Conservation (phyloP, 2,113 vertebrate species). For the Tympanuchus pallidicinctus region DNA sequence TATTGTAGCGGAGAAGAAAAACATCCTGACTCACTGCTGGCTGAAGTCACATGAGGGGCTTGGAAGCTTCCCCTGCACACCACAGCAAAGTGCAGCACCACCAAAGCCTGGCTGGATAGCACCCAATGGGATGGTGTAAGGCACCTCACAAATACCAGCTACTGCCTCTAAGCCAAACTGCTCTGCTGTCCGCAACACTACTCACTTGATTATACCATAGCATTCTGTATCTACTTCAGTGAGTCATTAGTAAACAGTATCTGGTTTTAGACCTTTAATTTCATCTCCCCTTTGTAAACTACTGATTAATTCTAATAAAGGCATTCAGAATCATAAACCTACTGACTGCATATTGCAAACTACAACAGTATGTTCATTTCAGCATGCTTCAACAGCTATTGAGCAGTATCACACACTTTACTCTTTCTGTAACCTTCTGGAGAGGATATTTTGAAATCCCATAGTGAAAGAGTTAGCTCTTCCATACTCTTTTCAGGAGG, state of each 20-base stretch:
- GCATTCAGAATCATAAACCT: slow-evolving; percentile 1
- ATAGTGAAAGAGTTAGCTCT: not conserved
- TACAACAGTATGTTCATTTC: not conserved
- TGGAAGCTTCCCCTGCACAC: slow-evolving; percentile 3
- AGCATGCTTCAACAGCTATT: not conserved
- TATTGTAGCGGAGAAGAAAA: slow-evolving; percentile 36
- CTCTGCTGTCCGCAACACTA: not conserved
- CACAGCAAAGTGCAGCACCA: not conserved
- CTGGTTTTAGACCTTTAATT: slow-evolving; percentile 15
- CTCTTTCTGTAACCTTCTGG: not conserved
- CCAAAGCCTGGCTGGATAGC: not conserved
- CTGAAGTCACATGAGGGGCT: slow-evolving; percentile 32
- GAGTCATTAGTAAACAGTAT: slow-evolving; percentile 20
- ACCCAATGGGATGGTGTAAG: not conserved
- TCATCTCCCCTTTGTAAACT: not conserved
- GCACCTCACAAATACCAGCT: not conserved
- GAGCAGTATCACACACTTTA: not conserved
- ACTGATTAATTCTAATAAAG: slow-evolving; percentile 30
- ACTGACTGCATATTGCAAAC: not conserved
- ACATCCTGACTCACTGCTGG: slow-evolving; percentile 7
- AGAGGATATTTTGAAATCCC: not conserved
- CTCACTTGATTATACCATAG: not conserved
- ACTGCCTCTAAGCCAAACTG: not conserved
- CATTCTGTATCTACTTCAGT: not conserved
- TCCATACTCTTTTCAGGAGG: not conserved